Base-by-base conservation (phyloP, 2,113 vertebrate genomes). In the Amblyornis subalaris region DNA sequence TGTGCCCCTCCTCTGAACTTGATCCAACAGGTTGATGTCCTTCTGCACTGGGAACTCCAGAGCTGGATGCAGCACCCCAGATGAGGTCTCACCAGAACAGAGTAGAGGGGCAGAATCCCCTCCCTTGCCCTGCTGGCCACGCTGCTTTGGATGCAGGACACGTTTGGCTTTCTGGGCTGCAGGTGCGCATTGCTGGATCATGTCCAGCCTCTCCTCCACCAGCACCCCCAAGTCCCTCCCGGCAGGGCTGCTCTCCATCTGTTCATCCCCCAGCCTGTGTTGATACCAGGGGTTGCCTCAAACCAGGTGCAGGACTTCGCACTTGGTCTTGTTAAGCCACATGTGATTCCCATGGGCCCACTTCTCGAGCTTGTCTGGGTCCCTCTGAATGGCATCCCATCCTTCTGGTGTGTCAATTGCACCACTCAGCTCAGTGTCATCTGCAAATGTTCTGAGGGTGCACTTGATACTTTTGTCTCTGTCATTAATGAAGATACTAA, bases 341-440 rank as follows among this genome's bases (percentile, higher is more conserved):
- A 25, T 40, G 13, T 26, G 23, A 62, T 40, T 51, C 28, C 58
- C 28, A 9, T 11, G 9, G 58, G 9, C 23, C 17, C 47, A n/a
- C 8, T 62, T 9, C 58, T 62, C 2, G 5, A 12, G 23, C 29
- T 12, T 42, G 7, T 51, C 36, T 29, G n/a, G 23, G 23, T 51
- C 47, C 23, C 29, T 77, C 29, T 62, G 2, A 2, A 26, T 42
- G 18, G 10, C 15, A 36, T 53, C 28, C 21, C 0, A 0, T 35
- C 4, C 22, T 16, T 78, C 29, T 29, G 33, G n/a, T 1, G 0
- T 42, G 16, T 47, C 44, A 67, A 1, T 22, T 6, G 6, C 25
- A 33, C 10, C 14, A 51, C 25, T 40, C n/a, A 26, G 18, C 22
- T 45, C 14, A 3, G 2, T 78, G 48, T 38, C 53, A 57, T 10